Conservation (phyloP, 2,888 invertebrate genomes). For the Andrena dorsata region DNA sequence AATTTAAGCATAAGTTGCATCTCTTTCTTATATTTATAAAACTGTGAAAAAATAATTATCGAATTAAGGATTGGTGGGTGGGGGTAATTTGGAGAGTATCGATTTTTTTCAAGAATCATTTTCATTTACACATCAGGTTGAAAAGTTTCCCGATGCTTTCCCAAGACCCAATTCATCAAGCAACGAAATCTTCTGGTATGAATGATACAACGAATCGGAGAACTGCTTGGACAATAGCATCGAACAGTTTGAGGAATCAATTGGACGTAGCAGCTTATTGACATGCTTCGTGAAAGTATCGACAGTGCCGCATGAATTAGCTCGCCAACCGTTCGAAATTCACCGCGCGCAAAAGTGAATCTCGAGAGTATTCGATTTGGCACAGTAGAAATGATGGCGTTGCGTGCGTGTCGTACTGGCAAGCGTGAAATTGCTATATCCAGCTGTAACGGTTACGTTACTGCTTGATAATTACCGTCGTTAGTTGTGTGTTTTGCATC, state of each 20-base stretch:
- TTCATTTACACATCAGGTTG: too few relatives aligned
- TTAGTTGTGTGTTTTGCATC: conserved; percentile 17
- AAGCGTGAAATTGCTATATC: conserved; percentile 56
- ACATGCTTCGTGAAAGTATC: conserved; percentile 57
- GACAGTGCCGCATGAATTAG: conserved; percentile 56
- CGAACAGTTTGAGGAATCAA: conserved; percentile 1
- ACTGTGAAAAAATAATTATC: too few relatives aligned
- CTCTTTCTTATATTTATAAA: too few relatives aligned
- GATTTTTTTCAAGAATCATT: too few relatives aligned
- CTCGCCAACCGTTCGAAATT: conserved; percentile 55
- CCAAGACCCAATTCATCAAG: background rate
- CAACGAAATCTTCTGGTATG: background rate
- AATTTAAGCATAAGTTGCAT: too few relatives aligned
- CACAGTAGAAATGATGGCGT: conserved; percentile 55
- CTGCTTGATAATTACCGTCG: conserved; percentile 44
- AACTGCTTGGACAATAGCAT: too few relatives aligned
- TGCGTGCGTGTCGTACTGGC: conserved; percentile 40
- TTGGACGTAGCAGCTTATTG: conserved; percentile 3
- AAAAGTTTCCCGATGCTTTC: background rate
- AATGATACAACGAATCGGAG: background rate
- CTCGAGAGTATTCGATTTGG: conserved; percentile 48
- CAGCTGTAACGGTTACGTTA: conserved; percentile 57
- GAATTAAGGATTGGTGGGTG: too few relatives aligned
- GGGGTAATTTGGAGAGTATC: too few relatives aligned
- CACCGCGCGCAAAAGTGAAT: conserved; percentile 54